These are phyloP conservation scores for Equus quagga DNA, from an alignment of 2,113 vertebrate genomes.

Conservation along the genomic window DNA sequence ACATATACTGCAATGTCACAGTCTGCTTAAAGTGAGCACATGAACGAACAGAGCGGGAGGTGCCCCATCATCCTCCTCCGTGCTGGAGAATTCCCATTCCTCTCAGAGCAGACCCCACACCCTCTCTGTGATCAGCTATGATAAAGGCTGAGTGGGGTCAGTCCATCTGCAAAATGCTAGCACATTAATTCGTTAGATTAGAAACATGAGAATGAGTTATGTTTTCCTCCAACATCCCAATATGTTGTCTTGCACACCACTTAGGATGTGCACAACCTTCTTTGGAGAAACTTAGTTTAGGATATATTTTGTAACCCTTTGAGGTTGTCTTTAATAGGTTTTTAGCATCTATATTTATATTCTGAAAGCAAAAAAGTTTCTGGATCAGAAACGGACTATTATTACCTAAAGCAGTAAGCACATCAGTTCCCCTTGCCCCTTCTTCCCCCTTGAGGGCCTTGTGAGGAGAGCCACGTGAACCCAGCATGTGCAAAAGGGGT, in stretches of 20 bases:
- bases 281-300: not conserved
- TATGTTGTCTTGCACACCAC: not conserved
- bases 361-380: conserved; percentile 10
- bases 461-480: not conserved
- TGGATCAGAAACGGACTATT: not conserved
- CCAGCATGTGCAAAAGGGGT: not conserved
- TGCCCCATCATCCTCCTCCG: not conserved
- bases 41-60: not conserved
- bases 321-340: not conserved
- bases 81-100: too few species aligned
- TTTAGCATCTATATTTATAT: not conserved
- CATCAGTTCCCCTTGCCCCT: not conserved
- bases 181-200: not conserved
- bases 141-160: not conserved
- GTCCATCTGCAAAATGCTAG: not conserved
- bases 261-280: not conserved
- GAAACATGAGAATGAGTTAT: not conserved
- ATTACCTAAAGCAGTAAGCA: not conserved
- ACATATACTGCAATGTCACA: not conserved
- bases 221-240: not conserved
- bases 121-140: not conserved
- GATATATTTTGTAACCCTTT: not conserved
- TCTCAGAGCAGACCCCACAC: not conserved
- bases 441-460: not conserved
- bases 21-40: not conserved